Conservation (phyloP, 2,113 vertebrate genomes). For the Hassar affinis region DNA sequence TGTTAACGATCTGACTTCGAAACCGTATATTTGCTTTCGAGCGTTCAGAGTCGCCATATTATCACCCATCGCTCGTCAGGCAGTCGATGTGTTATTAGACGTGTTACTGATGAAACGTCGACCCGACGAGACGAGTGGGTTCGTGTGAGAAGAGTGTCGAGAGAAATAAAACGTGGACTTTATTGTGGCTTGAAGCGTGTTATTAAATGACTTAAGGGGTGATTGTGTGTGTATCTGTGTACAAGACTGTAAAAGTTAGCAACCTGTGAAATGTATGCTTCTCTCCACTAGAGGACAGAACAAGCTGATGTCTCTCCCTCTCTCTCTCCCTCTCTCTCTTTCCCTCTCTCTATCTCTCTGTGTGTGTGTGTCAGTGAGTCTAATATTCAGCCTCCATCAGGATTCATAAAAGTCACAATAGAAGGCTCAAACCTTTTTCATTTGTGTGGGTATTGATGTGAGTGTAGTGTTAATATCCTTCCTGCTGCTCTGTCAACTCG, state of each 20-base stretch:
- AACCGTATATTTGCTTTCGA: not conserved
- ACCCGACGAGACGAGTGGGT: not conserved
- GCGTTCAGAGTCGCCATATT: not conserved
- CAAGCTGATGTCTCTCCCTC: constrained; percentile 19
- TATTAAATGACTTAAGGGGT: not conserved
- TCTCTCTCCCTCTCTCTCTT: not conserved
- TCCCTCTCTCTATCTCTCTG: not conserved
- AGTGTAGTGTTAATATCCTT: constrained; percentile 51
- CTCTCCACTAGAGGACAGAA: constrained; percentile 59
- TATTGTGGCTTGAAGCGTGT: not conserved
- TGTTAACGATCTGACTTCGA: not conserved
- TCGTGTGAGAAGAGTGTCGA: not conserved
- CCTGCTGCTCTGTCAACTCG: constrained; percentile 60
- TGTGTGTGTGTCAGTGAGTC: not conserved
- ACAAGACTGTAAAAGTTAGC: no score
- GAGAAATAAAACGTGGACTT: no score
- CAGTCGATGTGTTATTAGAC: not conserved
- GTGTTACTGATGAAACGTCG: not conserved
- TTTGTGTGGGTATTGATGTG: constrained; percentile 30
- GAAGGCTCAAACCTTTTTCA: constrained; percentile 6
- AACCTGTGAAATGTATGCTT: not conserved
- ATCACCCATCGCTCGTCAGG: not conserved
- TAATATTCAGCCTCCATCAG: not conserved
- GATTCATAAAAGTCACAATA: constrained; percentile 16
- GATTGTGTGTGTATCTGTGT: not conserved